Conservation (phyloP, 2,888 invertebrate species). For the Oscheius onirici region DNA sequence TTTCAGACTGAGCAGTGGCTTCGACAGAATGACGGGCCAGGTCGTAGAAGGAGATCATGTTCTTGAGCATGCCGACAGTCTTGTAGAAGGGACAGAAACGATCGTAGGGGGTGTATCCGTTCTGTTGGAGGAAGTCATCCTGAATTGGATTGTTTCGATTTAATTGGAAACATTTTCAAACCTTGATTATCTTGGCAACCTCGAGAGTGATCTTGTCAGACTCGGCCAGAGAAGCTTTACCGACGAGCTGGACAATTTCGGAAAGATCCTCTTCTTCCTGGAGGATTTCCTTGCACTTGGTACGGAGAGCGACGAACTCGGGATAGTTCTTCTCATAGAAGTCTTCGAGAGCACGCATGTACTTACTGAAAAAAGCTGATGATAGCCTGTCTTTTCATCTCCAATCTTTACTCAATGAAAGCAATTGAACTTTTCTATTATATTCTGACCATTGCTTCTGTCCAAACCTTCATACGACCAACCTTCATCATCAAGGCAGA, state of each 20-base stretch:
- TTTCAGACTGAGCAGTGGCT: constrained; percentile 96
- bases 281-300: constrained; percentile 88
- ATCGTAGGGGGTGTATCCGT: constrained; percentile 81
- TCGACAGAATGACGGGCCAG: constrained; percentile 97
- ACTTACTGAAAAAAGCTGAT: constrained; percentile 79
- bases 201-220: constrained; percentile 99
- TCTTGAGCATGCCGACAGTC: constrained; percentile 97
- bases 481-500: constrained; percentile 14
- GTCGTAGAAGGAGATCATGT: constrained; percentile 98
- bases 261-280: constrained; percentile 96
- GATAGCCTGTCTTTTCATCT: too few relatives aligned
- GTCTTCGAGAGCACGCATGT: constrained; percentile 96
- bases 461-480: background rate
- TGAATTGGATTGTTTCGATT: constrained; percentile 79
- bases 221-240: constrained; percentile 90
- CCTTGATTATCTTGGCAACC: constrained; percentile 84
- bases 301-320: constrained; percentile 95
- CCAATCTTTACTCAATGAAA: background rate
- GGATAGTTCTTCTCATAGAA: constrained; percentile 98
- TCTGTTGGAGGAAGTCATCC: constrained; percentile 99
- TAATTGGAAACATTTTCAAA: constrained; percentile 59
- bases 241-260: constrained; percentile 99
- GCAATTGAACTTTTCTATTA: too few relatives aligned
- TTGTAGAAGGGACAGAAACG: constrained; percentile 99
- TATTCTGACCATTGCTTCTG: background rate